Evolutionary conservation across 1,140 invertebrate genomes (phyloP).

Genomic region (Drosophila carrolli): DNA sequence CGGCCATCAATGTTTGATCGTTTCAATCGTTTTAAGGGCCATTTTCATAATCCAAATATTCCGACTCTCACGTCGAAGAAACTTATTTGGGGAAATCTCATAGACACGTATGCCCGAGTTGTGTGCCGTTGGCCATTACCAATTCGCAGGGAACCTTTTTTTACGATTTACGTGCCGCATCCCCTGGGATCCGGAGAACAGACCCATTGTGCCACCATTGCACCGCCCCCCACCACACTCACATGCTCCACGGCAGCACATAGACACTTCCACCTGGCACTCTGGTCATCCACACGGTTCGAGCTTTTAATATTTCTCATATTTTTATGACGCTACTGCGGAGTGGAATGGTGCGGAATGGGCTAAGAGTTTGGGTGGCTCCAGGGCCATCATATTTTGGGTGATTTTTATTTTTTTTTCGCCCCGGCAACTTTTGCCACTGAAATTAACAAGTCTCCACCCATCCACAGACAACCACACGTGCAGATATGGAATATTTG

Average conservation of each 20-base stretch:
- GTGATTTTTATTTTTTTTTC: constrained; percentile 48
- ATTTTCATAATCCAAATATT: constrained; percentile 42
- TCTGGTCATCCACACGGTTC: constrained; percentile 47
- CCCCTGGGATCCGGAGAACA: constrained; percentile 49
- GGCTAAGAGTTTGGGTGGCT: constrained; percentile 5
- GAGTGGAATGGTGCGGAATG: constrained; percentile 13
- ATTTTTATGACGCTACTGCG: constrained; percentile 67
- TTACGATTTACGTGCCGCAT: constrained; percentile 80
- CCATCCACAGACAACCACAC: constrained; percentile 4
- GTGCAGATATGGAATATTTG: constrained; percentile 27
- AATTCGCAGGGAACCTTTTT: constrained; percentile 69
- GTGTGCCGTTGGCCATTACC: constrained; percentile 54
- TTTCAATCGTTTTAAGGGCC: constrained; percentile 50
- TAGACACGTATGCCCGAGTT: constrained; percentile 47
- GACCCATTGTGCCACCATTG: constrained; percentile 26
- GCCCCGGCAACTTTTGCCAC: constrained; percentile 66
- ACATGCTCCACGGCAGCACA: constrained; percentile 21
- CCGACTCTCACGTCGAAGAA: constrained; percentile 16
- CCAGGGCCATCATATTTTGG: constrained; percentile 73
- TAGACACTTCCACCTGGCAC: constrained; percentile 42
- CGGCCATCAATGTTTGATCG: constrained; percentile 53
- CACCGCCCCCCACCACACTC: constrained; percentile 1
- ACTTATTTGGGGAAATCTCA: constrained; percentile 55
- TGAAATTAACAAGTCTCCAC: constrained; percentile 74
- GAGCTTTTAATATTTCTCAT: constrained; percentile 80